Evolutionary conservation across 2,888 invertebrate genomes (phyloP).

Genomic region (Catocala nupta): DNA sequence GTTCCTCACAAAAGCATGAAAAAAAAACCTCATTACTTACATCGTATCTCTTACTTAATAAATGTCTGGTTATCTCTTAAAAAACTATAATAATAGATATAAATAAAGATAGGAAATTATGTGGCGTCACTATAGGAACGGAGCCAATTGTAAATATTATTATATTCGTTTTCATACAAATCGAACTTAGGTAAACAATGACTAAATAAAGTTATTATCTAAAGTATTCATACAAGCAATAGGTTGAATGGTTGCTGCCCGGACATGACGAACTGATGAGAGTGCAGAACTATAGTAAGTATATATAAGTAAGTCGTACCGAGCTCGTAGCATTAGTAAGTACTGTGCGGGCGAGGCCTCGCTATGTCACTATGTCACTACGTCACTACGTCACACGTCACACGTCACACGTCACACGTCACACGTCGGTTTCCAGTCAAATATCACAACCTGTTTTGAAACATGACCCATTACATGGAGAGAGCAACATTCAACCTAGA

Average conservation of each 20-base stretch:
- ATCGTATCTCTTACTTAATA: conserved; percentile 66
- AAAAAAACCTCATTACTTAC: conserved; percentile 58
- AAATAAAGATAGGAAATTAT: conserved; percentile 80
- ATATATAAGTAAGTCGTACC: background rate
- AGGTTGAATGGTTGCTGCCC: conserved; percentile 54
- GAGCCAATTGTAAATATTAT: conserved; percentile 76
- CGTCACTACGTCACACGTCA: conserved; percentile 18
- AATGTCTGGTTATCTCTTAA: conserved; percentile 66
- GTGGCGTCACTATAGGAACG: conserved; percentile 82
- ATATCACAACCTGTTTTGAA: conserved; percentile 64
- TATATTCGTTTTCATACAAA: conserved; percentile 74
- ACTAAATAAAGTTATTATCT: conserved; percentile 84
- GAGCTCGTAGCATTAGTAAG: conserved; percentile 1
- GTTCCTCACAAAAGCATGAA: conserved; percentile 66
- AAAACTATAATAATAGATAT: conserved; percentile 78
- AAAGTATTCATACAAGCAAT: conserved; percentile 71
- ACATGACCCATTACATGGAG: conserved; percentile 28
- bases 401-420: conserved; percentile 8
- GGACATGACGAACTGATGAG: conserved; percentile 10
- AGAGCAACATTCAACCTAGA: conserved; percentile 55
- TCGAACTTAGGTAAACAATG: conserved; percentile 81
- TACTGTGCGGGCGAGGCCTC: background rate
- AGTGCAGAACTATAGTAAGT: background rate
- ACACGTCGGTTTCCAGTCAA: conserved; percentile 44
- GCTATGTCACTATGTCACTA: no score